phyloP scores from a whole-genome alignment of 2,888 invertebrate genomes.

The Diarsia dahlii region DNA sequence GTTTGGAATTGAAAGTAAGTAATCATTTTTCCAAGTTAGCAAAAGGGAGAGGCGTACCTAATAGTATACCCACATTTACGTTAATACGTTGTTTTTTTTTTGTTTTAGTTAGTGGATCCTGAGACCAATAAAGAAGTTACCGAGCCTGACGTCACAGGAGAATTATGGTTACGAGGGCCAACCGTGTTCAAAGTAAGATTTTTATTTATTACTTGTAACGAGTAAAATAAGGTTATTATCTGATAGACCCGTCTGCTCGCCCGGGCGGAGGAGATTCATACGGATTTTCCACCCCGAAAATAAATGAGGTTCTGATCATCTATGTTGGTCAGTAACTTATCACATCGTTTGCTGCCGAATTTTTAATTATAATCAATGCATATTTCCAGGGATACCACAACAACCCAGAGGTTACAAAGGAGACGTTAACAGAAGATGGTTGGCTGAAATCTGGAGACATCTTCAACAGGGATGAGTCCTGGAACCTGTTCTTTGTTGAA shows the following conservation, averaged over 20 bases:
- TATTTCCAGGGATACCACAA: slow-evolving; percentile 84
- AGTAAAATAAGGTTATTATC: too few species aligned
- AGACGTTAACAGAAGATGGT: slow-evolving; percentile 81
- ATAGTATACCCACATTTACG: too few species aligned
- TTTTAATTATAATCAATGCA: not conserved
- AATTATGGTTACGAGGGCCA: slow-evolving; percentile 83
- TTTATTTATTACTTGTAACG: too few species aligned
- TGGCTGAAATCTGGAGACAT: slow-evolving; percentile 90
- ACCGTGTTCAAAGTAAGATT: slow-evolving; percentile 74
- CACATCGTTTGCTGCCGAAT: not conserved
- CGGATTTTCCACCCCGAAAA: too few species aligned
- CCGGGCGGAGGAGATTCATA: too few species aligned
- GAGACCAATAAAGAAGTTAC: slow-evolving; percentile 76
- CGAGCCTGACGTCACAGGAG: slow-evolving; percentile 82
- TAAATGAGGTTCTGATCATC: too few species aligned
- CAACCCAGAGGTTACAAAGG: slow-evolving; percentile 80
- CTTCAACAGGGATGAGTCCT: slow-evolving; percentile 87
- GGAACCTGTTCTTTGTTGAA: slow-evolving; percentile 86
- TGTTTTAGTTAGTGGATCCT: slow-evolving; percentile 81
- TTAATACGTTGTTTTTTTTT: not conserved
- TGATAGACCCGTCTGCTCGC: too few species aligned
- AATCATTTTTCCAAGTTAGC: too few species aligned
- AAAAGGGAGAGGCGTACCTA: too few species aligned
- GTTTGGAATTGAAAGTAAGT: slow-evolving; percentile 74
- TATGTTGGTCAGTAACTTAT: not conserved